phyloP scores from a whole-genome alignment of 2,797 vertebrate species.

The Rhynchotus rufescens region DNA sequence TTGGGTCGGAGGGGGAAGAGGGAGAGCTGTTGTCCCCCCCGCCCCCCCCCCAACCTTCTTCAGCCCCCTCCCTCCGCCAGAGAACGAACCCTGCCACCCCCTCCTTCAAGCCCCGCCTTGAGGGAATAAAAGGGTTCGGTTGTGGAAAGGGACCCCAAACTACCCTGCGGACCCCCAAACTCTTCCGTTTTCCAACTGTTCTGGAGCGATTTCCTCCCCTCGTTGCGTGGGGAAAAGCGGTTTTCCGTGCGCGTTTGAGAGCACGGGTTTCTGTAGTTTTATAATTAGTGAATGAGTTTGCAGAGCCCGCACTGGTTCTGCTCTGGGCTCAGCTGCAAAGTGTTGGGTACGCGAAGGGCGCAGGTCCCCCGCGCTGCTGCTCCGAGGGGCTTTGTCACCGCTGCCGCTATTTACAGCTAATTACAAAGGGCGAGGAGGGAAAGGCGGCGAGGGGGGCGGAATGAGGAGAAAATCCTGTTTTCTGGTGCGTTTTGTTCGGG shows the following conservation, averaged over 20 bases:
- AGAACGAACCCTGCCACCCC: background rate
- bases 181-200: background rate
- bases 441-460: background rate
- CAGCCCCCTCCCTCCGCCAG: background rate
- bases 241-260: background rate
- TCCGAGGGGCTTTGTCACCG: constrained; percentile 11
- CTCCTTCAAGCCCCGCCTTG: background rate
- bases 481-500: background rate
- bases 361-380: background rate
- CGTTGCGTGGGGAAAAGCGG: rapidly evolving
- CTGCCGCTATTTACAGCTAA: background rate
- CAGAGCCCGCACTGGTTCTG: background rate
- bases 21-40: rapidly evolving
- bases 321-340: background rate
- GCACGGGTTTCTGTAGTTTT: background rate
- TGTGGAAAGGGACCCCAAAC: too few relatives aligned
- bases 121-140: background rate
- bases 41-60: background rate
- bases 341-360: background rate
- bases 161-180: background rate
- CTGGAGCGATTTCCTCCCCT: rapidly evolving
- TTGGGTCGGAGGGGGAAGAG: background rate
- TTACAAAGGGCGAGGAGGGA: background rate
- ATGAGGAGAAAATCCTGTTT: background rate
- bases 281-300: rapidly evolving